Percentiles rank a stretch among this genome's conserved stretches.
These are phyloP conservation scores for Nestor notabilis DNA, from an alignment of 2,113 vertebrate species.

Conservation along the genomic window DNA sequence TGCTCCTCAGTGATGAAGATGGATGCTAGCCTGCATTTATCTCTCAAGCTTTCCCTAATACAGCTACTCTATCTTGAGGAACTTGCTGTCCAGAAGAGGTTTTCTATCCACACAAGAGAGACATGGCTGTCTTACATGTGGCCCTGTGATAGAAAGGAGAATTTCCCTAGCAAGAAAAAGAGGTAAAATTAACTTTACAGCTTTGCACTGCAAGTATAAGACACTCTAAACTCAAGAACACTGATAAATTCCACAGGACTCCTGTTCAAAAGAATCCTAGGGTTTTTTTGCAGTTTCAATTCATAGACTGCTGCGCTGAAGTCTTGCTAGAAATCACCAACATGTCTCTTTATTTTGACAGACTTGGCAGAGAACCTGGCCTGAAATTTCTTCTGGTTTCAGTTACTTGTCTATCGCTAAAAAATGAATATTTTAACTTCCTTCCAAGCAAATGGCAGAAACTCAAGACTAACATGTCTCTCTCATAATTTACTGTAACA, in stretches of 20 bases:
- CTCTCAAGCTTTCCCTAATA: not conserved
- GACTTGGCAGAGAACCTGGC: not conserved
- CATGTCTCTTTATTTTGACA: not conserved
- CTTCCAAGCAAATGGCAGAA: not conserved
- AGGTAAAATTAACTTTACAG: not conserved
- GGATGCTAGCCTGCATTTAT: not conserved
- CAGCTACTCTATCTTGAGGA: not conserved
- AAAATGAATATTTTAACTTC: not conserved
- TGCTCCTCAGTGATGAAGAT: not conserved
- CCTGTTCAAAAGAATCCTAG: not conserved
- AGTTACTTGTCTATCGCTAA: not conserved
- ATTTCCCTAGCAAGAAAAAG: not conserved
- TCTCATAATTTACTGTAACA: not conserved
- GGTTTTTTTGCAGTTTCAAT: accelerated
- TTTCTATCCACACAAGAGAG: not conserved
- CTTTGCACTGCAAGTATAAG: not conserved
- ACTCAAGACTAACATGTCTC: not conserved
- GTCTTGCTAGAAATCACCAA: not conserved
- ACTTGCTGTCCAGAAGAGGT: not conserved
- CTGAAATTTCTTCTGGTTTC: not conserved
- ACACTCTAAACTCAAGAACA: not conserved
- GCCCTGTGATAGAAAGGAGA: not conserved
- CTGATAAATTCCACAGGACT: not conserved
- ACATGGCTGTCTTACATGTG: not conserved
- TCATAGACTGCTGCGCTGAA: not conserved